A percentile compares a stretch with the other conserved stretches of the same genome.
Conservation (phyloP, 2,888 invertebrate genomes). For the Doris montereyensis region DNA sequence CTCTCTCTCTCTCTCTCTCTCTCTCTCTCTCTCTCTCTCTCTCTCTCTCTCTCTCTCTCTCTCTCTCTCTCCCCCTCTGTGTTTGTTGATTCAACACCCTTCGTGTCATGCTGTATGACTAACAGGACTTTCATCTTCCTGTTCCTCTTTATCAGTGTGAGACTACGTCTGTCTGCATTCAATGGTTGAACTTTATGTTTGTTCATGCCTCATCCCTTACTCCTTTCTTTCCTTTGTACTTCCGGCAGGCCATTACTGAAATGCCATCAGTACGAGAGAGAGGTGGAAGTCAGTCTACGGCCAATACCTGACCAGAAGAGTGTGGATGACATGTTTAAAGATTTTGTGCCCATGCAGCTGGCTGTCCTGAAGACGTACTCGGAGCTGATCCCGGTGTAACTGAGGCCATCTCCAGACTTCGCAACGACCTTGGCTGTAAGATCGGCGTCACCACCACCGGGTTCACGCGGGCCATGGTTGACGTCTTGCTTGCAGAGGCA, state of each 20-base stretch:
- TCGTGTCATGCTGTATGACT: too few species aligned
- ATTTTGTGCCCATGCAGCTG: constrained; percentile 70
- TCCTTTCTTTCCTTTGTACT: too few species aligned
- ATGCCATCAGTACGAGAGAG: constrained; percentile 58
- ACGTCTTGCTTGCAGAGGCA: constrained; percentile 64
- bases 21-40: neutral
- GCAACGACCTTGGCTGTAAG: constrained; percentile 58
- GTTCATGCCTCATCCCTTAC: too few species aligned
- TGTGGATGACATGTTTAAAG: constrained; percentile 69
- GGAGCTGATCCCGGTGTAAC: constrained; percentile 55
- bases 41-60: neutral
- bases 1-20: neutral
- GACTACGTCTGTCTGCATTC: too few species aligned
- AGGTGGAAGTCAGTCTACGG: constrained; percentile 67
- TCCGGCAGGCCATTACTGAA: constrained; percentile 61
- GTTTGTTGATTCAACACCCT: too few species aligned
- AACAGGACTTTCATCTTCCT: too few species aligned
- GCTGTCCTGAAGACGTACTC: constrained; percentile 49
- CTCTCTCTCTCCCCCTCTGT: neutral
- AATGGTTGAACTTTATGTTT: too few species aligned
- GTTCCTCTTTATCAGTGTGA: too few species aligned
- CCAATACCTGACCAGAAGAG: constrained; percentile 63
- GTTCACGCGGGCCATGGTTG: constrained; percentile 67
- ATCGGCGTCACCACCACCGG: constrained; percentile 68
- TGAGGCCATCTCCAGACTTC: constrained; percentile 57